Conservation (phyloP, 2,113 vertebrate genomes). For the Pelecanoides urinatrix region DNA sequence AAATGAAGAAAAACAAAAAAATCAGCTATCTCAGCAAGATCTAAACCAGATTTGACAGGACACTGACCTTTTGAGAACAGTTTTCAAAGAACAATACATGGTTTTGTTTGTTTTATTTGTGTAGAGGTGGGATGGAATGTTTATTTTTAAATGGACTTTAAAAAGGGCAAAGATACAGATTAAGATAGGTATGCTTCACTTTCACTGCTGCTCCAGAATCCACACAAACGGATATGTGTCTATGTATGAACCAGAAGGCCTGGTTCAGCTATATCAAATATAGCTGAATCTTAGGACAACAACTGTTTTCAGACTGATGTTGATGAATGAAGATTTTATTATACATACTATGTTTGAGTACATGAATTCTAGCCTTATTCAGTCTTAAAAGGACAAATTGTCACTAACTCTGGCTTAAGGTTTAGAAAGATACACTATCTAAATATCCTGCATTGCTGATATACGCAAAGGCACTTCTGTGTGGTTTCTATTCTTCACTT, state of each 20-base stretch:
- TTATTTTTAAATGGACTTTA: neutral
- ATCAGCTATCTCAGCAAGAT: neutral
- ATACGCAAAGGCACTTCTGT: neutral
- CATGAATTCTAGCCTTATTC: neutral
- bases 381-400: neutral
- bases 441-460: neutral
- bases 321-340: neutral
- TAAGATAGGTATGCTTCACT: neutral
- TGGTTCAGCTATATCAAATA: neutral
- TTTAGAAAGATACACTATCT: neutral
- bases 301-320: neutral
- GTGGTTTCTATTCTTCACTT: neutral
- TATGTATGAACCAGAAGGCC: neutral
- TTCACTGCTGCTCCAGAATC: neutral
- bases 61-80: neutral
- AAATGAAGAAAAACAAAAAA: neutral
- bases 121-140: neutral
- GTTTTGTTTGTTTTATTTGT: neutral
- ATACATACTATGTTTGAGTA: neutral
- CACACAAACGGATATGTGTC: too few species aligned
- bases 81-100: neutral
- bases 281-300: neutral
- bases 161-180: neutral
- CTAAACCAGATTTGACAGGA: neutral
- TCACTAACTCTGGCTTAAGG: neutral